Percentiles rank a stretch among this genome's conserved stretches.
These are phyloP conservation scores for Tupiocoris notatus DNA, from an alignment of 2,888 invertebrate genomes.

Conservation along the genomic window DNA sequence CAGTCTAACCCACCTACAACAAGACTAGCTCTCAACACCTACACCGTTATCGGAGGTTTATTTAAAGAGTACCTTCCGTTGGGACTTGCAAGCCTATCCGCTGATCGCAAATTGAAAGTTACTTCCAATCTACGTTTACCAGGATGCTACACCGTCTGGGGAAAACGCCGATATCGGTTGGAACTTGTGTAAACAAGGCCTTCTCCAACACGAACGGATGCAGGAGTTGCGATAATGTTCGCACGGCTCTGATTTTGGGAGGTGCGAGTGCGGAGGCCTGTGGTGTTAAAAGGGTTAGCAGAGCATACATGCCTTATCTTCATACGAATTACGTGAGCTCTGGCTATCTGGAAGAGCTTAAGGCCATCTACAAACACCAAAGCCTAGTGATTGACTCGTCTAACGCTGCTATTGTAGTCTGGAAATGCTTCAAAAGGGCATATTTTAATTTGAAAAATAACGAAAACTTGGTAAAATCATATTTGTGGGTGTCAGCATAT, in stretches of 20 bases:
- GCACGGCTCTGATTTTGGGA: not conserved
- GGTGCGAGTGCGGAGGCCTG: too few relatives aligned
- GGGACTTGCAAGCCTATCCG: not conserved
- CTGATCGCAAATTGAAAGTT: not conserved
- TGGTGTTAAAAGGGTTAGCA: too few relatives aligned
- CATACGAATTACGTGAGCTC: too few relatives aligned
- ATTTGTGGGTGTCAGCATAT: too few relatives aligned
- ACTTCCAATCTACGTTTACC: not conserved
- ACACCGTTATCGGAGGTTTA: not conserved
- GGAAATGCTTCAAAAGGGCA: too few relatives aligned
- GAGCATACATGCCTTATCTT: too few relatives aligned
- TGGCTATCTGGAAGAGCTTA: too few relatives aligned
- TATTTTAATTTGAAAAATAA: too few relatives aligned
- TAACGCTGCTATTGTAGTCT: too few relatives aligned
- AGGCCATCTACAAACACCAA: too few relatives aligned
- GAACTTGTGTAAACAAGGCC: not conserved
- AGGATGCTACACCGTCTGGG: not conserved
- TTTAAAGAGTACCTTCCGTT: not conserved
- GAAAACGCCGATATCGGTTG: not conserved
- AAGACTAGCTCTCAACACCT: not conserved
- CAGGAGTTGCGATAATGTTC: not conserved
- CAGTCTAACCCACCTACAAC: not conserved
- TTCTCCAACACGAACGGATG: not conserved
- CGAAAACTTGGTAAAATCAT: too few relatives aligned
- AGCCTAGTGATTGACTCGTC: too few relatives aligned